These are phyloP conservation scores for Pristionchus fissidentatus DNA, from an alignment of 2,888 invertebrate genomes.

Conservation along the genomic window DNA sequence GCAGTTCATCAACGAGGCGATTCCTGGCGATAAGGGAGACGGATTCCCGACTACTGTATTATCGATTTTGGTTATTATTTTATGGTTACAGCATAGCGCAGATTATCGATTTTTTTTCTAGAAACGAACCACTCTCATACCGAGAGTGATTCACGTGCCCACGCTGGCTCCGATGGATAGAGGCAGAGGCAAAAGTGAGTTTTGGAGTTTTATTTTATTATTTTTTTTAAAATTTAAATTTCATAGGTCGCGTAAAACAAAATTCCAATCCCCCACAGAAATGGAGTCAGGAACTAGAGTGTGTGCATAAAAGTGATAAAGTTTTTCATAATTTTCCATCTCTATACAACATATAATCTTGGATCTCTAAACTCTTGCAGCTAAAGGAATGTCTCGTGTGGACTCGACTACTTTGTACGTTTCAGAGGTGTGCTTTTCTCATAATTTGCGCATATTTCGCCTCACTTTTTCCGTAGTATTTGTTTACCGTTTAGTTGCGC, in stretches of 20 bases:
- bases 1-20: slow-evolving; percentile 44
- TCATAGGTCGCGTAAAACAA: not conserved
- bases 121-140: not conserved
- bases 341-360: not conserved
- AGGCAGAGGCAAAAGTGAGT: not conserved
- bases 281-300: no score
- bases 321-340: not conserved
- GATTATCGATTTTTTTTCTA: slow-evolving; percentile 34
- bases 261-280: not conserved
- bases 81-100: not conserved
- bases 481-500: not conserved
- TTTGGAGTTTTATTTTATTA: not conserved
- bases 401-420: slow-evolving; percentile 35
- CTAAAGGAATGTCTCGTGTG: not conserved
- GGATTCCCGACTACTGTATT: not conserved
- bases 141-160: slow-evolving; percentile 46
- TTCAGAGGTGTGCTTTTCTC: slow-evolving; percentile 48
- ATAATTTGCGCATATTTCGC: not conserved
- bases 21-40: not conserved
- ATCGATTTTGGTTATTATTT: slow-evolving; percentile 13
- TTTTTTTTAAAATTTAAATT: not conserved
- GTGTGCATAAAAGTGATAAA: no score
- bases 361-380: slow-evolving; percentile 13
- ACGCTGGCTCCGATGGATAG: not conserved
- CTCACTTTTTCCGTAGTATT: not conserved